Evolutionary conservation across 2,797 vertebrate genomes (phyloP), one percentile per base, ranked within the genome.

Genomic region (Pangasius larnaudii): DNA sequence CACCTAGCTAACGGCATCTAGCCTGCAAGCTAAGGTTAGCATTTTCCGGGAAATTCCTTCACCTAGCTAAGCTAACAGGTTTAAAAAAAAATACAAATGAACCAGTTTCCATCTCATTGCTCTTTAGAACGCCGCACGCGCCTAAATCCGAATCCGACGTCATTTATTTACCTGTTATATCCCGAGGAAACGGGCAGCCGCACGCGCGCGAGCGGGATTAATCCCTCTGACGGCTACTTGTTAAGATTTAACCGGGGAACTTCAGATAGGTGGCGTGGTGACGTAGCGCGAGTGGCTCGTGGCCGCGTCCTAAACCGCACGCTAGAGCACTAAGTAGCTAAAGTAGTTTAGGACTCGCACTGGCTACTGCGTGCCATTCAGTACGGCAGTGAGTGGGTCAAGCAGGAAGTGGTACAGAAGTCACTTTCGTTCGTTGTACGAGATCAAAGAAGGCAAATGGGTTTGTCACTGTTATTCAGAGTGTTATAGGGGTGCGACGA

Each of bases 201-300:
- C 4, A 0, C 24, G 36, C 53, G 19, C 13, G 24, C 6, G 11
- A 63, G 36, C 58, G 6, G 78, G 78, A 13, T 39, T 59, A 59
- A 59, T 24, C 30, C 33, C 53, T 80, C 53, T 22, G 78, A 80
- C 58, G 61, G 22, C 18, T 16, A 51, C 63, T 69, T n/a, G 18
- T 78, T 5, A 67, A n/a, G 67, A 59, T 86, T 75, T 58, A 79
- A 89, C 87, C 88, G 75, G 90, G n/a, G 53, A 87, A 84, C 78
- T 84, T 90, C 78, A 85, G 77, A 83, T 49, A 81, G 59, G 65
- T 67, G 65, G 24, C 90, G 85, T 67, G 14, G n/a, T 90, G 90
- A 91, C 89, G 90, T 63, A 9, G 16, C 49, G 1, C n/a, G 24
- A 14, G 11, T 0, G n/a, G 51, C 42, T 46, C 74, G 49, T 19